Evolutionary conservation across 1,140 invertebrate species (phyloP).

Genomic region (Orchestia grillus): DNA sequence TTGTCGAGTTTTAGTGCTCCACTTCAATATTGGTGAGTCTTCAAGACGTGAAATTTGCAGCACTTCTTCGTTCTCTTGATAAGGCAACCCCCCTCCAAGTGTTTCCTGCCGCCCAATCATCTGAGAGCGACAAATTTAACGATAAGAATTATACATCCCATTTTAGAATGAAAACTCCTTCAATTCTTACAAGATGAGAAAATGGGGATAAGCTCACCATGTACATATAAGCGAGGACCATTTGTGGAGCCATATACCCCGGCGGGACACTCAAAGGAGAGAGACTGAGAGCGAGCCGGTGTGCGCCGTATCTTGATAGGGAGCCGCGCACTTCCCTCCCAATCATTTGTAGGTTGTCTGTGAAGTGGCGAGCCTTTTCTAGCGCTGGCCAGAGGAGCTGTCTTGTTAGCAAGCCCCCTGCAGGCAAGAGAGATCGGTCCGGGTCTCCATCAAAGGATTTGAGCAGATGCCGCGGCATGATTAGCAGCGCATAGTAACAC

Average conservation of each 20-base stretch:
- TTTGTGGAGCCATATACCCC: constrained; percentile 39
- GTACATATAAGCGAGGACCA: not conserved
- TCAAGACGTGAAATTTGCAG: not conserved
- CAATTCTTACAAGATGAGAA: not conserved
- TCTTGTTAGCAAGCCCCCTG: constrained; percentile 52
- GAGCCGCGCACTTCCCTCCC: not conserved
- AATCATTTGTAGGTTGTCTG: constrained; percentile 54
- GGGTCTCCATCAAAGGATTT: constrained; percentile 2
- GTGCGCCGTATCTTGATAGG: constrained; percentile 11
- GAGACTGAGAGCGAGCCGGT: not conserved
- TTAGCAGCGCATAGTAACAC: constrained; percentile 29
- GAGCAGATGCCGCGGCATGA: constrained; percentile 31
- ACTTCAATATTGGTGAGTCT: not conserved
- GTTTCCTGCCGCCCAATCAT: not conserved
- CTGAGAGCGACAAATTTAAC: not conserved
- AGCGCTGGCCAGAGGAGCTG: constrained; percentile 52
- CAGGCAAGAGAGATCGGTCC: constrained; percentile 6
- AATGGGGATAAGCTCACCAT: not conserved
- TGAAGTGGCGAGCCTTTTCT: constrained; percentile 53
- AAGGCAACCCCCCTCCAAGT: not conserved
- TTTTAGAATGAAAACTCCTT: not conserved
- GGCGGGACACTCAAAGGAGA: not conserved
- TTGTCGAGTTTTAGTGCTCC: not conserved
- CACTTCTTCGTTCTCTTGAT: not conserved
- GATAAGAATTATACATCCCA: constrained; percentile 1